Base-by-base conservation (phyloP, 2,888 invertebrate genomes). In the Actias luna region DNA sequence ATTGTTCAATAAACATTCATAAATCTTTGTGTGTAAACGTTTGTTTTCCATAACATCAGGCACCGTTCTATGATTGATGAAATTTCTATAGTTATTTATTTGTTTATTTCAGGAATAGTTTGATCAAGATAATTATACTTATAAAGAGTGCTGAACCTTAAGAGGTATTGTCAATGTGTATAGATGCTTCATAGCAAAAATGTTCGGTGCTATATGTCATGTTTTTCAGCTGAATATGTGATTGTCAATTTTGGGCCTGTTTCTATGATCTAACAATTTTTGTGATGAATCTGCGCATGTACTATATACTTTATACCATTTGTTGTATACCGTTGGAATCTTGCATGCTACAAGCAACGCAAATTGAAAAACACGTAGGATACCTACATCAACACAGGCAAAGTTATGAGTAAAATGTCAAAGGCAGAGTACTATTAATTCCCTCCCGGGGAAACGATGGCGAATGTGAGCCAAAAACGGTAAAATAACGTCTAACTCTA, bases 361-460 rank as follows among this genome's bases (percentile, higher is more conserved):
- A 42, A 42, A 27, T 25, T 31, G 36, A 42, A 59, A 59, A 59
- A 59, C 59, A 18, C 7, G 59, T 29, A 18, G 33, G 18, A 42
- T 8, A 63, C 63, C 64, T 61, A 69, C 67, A 65, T 66, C 65
- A 63, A 64, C 66, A 68, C 69, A 68, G 67, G 67, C 63, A 73
- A 66, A 76, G 68, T 76, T 74, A 81, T 78, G 76, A 76, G 65
- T 66, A 63, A 72, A 74, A 72, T 73, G 84, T 83, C 84, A 83
- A 75, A 79, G 65, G 69, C 84, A 84, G 75, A 60, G 57, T 63
- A 63, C 77, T 74, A 80, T 84, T 79, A 79, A 83, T 83, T 76
- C 69, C 65, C 59, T 18, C 62, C 42, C 62, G 31, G 60, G 65
- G 65, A 67, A 69, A 22, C 67, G 63, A 65, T 64, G 64, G 63